These are phyloP conservation scores for Puffinus mauretanicus DNA, from an alignment of 2,113 vertebrate species.

Conservation along the genomic window DNA sequence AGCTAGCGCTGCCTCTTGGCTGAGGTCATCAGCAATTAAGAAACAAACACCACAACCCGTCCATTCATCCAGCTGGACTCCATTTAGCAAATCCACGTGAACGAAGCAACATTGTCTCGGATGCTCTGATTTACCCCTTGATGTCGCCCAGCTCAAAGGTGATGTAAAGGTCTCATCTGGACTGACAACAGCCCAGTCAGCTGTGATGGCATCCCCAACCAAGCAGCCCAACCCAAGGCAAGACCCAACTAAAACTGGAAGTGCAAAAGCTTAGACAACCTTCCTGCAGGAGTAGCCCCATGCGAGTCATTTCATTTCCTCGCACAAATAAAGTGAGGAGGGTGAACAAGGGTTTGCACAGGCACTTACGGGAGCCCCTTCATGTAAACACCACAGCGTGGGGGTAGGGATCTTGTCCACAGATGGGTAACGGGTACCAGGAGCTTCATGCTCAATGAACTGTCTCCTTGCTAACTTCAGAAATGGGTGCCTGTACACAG, in stretches of 20 bases:
- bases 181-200: neutral
- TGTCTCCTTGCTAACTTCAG: neutral
- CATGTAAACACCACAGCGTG: fast-evolving
- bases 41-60: neutral
- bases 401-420: neutral
- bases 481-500: neutral
- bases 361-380: neutral
- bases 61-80: neutral
- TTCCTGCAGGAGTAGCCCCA: neutral
- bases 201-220: neutral
- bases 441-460: neutral
- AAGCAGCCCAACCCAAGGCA: neutral
- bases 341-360: neutral
- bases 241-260: neutral
- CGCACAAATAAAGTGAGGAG: neutral
- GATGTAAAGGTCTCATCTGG: neutral
- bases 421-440: fast-evolving
- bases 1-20: neutral
- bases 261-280: neutral
- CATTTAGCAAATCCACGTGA: neutral
- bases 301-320: neutral
- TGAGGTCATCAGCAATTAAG: neutral
- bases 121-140: neutral
- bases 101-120: neutral
- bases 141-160: neutral